These are phyloP conservation scores for Cyprinus carpio DNA, from an alignment of 2,113 vertebrate species.

Conservation along the genomic window DNA sequence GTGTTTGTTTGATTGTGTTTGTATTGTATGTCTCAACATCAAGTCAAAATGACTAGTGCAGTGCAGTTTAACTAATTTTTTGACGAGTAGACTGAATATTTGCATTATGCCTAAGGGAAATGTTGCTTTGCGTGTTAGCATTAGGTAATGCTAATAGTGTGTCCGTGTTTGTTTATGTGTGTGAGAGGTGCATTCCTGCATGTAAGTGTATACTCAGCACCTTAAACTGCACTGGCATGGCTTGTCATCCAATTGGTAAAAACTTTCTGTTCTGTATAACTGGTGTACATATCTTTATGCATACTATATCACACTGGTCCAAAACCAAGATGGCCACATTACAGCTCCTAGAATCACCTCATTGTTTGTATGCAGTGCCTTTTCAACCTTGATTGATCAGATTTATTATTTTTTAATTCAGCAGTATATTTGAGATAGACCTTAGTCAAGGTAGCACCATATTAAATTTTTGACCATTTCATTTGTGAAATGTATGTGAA, in stretches of 20 bases:
- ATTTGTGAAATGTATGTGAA: too few relatives aligned
- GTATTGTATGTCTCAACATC: conserved; percentile 5
- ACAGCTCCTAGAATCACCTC: background rate
- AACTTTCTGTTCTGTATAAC: background rate
- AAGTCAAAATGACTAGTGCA: background rate
- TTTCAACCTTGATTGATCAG: too few relatives aligned
- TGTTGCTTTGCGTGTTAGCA: background rate
- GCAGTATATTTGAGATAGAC: too few relatives aligned
- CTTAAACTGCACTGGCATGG: background rate
- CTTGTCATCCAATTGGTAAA: background rate
- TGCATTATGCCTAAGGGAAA: background rate
- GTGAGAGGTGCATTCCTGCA: conserved; percentile 12
- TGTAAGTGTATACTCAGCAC: background rate
- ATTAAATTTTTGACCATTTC: too few relatives aligned
- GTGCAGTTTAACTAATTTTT: background rate
- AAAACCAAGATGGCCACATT: background rate
- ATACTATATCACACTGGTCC: background rate
- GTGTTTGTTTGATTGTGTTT: conserved; percentile 20
- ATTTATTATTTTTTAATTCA: too few relatives aligned
- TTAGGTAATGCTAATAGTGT: background rate
- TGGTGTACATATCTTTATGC: too few relatives aligned
- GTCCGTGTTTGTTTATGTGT: background rate
- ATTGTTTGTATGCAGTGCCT: conserved; percentile 15
- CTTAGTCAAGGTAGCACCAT: too few relatives aligned
- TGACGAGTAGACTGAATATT: background rate